Percentiles rank a stretch among this genome's conserved stretches.
phyloP scores from a whole-genome alignment of 2,113 vertebrate genomes.

The Sterrhoptilus dennistouni region DNA sequence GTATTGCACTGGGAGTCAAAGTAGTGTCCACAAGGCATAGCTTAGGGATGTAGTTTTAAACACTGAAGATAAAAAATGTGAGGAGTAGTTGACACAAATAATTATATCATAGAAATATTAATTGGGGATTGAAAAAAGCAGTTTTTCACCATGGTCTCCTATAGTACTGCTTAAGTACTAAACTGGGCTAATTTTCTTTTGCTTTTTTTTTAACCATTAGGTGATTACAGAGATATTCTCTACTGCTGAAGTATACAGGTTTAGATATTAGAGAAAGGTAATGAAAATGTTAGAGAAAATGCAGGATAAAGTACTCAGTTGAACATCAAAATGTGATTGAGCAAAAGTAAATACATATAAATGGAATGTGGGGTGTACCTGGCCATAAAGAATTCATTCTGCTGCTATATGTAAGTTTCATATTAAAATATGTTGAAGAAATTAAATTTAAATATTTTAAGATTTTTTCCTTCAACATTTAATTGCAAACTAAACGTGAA shows the following conservation, averaged over 20 bases:
- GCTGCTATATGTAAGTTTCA: not conserved
- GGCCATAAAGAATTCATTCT: not conserved
- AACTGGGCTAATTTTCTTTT: not conserved
- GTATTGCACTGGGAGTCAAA: not conserved
- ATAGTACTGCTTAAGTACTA: not conserved
- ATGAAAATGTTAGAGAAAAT: conserved; percentile 1
- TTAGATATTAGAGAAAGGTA: not conserved
- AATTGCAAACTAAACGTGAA: not conserved
- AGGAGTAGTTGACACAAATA: not conserved
- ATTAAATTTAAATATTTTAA: not conserved
- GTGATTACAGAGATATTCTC: not conserved
- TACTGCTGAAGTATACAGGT: not conserved
- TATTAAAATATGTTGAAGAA: not conserved
- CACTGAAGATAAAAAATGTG: not conserved
- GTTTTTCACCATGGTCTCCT: not conserved
- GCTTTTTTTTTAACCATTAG: not conserved
- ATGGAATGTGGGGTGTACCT: not conserved
- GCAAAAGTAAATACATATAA: not conserved
- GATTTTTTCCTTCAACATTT: not conserved
- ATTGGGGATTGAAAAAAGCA: not conserved
- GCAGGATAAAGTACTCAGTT: not conserved
- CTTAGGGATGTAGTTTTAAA: not conserved
- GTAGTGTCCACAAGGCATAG: not conserved
- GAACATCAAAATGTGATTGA: not conserved
- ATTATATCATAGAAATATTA: not conserved